Evolutionary conservation across 2,888 invertebrate species (phyloP), one percentile per base, ranked within the genome.

Genomic region (Drosophila diplacantha): DNA sequence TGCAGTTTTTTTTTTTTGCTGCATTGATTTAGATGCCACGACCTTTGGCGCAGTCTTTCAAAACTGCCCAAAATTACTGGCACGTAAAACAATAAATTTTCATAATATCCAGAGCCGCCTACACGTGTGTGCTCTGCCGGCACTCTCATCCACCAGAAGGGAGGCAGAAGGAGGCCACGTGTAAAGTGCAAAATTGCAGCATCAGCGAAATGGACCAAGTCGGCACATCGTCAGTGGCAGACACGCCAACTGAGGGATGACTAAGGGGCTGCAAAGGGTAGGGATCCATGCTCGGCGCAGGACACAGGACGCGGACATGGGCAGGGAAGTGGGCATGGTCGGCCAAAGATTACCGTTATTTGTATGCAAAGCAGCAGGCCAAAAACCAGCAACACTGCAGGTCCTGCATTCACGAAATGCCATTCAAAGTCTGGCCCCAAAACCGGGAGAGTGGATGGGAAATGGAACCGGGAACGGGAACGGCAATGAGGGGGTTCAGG

Each of bases 331-430:
- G 49, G 74, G 70, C 55, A 66, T 76, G 75, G 72, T 51, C 52
- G 52, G 69, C 74, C 67, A 71, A 72, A 73, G 82, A 81, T 81
- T 79, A 71, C 65, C 63, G 67, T 72, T 78, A 79, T 78, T 81
- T 78, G 82, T 81, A 81, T 78, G 78, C 80, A 78, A 81, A 79
- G 80, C 78, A 79, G 80, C 69, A 75, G 72, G 55, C 66, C 70
- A 71, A 72, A 80, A 79, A 60, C 70, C 82, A 63, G 79, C 62
- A 72, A 73, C 71, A 72, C 69, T 72, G 73, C 64, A 55, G 65
- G 43, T 34, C 44, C 44, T 46, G 44, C 62, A 52, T 35, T 41
- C 63, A 43, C 44, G 39, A 69, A 73, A 69, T 73, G 80, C 69
- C 75, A 75, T 65, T 79, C 69, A 73, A 75, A 73, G 69, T 79